These are phyloP conservation scores for Rostratula benghalensis DNA, from an alignment of 2,113 vertebrate genomes.

Conservation along the genomic window DNA sequence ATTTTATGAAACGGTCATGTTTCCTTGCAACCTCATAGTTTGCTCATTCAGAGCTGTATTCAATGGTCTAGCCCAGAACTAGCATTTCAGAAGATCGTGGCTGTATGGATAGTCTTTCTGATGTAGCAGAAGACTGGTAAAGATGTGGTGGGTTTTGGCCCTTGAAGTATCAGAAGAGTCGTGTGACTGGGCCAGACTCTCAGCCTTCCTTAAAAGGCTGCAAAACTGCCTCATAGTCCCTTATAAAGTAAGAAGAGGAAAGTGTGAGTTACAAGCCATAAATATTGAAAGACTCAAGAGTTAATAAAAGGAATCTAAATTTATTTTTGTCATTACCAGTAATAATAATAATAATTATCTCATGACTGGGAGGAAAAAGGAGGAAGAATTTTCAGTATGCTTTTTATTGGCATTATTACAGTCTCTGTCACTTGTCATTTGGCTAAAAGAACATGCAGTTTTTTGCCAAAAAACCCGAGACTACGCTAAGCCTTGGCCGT, in stretches of 20 bases:
- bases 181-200: neutral
- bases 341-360: neutral
- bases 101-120: neutral
- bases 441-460: neutral
- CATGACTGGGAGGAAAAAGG: neutral
- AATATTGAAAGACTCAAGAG: neutral
- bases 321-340: neutral
- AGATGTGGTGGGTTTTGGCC: neutral
- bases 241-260: neutral
- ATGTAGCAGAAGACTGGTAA: neutral
- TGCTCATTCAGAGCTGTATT: neutral
- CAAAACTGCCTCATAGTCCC: neutral
- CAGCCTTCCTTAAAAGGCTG: neutral
- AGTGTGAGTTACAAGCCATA: neutral
- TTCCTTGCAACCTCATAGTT: neutral
- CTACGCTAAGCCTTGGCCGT: neutral
- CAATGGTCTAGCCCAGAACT: rapidly evolving
- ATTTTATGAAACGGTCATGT: neutral
- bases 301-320: neutral
- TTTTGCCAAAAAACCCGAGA: neutral
- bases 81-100: neutral
- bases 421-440: neutral
- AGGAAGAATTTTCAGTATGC: neutral
- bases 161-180: neutral
- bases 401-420: neutral